Evolutionary conservation across 2,797 vertebrate genomes (phyloP).

Genomic region (Alcedo quadribrachys): DNA sequence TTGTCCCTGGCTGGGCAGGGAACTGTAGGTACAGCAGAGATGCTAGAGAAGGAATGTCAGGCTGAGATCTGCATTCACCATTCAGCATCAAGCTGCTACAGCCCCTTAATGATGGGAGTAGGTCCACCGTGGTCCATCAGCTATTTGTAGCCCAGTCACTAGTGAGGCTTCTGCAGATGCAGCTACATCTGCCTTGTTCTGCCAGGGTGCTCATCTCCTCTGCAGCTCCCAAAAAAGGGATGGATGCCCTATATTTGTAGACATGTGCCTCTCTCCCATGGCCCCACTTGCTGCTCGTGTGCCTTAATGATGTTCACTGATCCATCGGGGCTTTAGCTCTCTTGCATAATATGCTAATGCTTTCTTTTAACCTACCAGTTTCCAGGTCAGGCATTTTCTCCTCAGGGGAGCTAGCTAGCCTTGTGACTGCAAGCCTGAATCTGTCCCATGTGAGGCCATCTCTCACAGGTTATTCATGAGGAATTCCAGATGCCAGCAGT

Average conservation of each 20-base stretch:
- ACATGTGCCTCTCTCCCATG: neutral
- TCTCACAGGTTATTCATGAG: neutral
- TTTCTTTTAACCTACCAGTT: constrained; percentile 38
- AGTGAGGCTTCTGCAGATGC: neutral
- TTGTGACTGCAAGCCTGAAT: neutral
- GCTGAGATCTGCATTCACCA: accelerated
- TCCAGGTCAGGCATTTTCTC: constrained; percentile 35
- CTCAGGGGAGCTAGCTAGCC: neutral
- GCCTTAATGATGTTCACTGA: neutral
- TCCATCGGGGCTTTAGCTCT: neutral
- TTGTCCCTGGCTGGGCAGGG: accelerated
- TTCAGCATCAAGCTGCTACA: neutral
- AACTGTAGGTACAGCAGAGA: accelerated
- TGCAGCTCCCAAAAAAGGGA: accelerated
- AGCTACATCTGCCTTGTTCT: neutral
- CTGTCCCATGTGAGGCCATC: neutral
- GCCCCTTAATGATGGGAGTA: accelerated
- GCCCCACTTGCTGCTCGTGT: neutral
- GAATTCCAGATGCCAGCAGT: neutral
- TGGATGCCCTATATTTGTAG: neutral
- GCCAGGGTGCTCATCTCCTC: neutral
- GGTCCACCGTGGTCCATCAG: neutral
- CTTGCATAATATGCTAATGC: constrained; percentile 11
- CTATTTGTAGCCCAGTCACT: neutral
- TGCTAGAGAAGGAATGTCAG: neutral